Conservation (phyloP, 2,113 vertebrate genomes). For the Siphamia tubifer region DNA sequence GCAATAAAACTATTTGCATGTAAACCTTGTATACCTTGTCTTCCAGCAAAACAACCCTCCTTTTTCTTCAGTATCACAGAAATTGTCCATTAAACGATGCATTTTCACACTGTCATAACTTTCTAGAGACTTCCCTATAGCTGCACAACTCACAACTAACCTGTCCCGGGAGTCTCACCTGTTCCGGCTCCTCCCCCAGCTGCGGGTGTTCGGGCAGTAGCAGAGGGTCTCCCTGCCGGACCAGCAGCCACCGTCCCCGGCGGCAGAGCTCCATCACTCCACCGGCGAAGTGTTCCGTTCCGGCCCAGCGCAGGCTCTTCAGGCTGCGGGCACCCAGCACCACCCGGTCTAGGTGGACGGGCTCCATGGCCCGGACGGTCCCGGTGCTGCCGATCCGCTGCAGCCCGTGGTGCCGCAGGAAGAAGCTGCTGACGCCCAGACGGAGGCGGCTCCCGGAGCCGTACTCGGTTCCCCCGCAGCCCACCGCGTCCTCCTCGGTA, state of each 20-base stretch:
- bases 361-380: constrained; percentile 43
- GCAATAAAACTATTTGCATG: too few relatives aligned
- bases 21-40: too few relatives aligned
- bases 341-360: constrained; percentile 61
- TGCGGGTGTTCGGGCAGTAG: constrained; percentile 55
- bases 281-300: constrained; percentile 43
- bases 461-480: neutral
- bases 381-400: constrained; percentile 28
- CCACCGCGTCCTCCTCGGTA: constrained; percentile 62
- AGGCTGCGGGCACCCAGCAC: constrained; percentile 74
- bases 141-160: too few relatives aligned
- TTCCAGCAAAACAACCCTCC: too few relatives aligned
- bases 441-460: constrained; percentile 49
- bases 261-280: constrained; percentile 67
- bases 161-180: constrained; percentile 30
- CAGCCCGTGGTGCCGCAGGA: constrained; percentile 65
- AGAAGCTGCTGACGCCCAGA: constrained; percentile 70
- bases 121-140: neutral
- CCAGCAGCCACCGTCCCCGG: constrained; percentile 61
- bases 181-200: constrained; percentile 44
- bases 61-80: too few relatives aligned
- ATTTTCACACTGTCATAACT: too few relatives aligned
- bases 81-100: too few relatives aligned
- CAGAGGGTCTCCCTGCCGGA: constrained; percentile 73
- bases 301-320: constrained; percentile 64